Conservation (phyloP, 2,113 vertebrate species). For the Zapornia atra region DNA sequence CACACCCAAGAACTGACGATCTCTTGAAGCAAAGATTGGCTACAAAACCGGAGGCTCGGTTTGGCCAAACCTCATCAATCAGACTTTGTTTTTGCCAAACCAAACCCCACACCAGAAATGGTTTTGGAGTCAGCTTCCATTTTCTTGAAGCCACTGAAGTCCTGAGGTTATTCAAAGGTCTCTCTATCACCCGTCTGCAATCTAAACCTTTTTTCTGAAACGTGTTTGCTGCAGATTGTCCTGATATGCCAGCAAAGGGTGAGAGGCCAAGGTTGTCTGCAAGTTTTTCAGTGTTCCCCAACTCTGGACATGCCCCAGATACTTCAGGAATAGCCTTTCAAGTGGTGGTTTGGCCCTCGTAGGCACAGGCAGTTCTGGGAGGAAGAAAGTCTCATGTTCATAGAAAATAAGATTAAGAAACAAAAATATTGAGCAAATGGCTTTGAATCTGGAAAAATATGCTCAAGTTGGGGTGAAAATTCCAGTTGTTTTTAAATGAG, state of each 20-base stretch:
- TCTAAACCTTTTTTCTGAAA: constrained; percentile 30
- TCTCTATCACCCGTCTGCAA: constrained; percentile 6
- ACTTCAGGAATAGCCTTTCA: constrained; percentile 60
- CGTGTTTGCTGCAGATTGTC: not conserved
- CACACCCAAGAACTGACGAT: constrained; percentile 48
- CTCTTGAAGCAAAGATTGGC: constrained; percentile 44
- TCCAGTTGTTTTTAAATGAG: constrained; percentile 63
- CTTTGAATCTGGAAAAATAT: constrained; percentile 60
- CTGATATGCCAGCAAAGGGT: not conserved
- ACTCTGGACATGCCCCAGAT: constrained; percentile 6
- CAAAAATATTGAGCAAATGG: constrained; percentile 64
- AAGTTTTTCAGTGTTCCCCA: constrained; percentile 14
- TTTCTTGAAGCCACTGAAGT: constrained; percentile 32
- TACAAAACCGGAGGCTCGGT: constrained; percentile 3
- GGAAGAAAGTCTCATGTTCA: constrained; percentile 52
- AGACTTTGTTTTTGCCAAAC: constrained; percentile 67
- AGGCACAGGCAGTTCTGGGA: constrained; percentile 21
- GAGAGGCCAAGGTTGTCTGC: constrained; percentile 4
- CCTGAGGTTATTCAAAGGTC: constrained; percentile 61
- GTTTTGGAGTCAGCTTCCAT: constrained; percentile 44
- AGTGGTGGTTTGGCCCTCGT: constrained; percentile 52
- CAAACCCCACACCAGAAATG: constrained; percentile 54
- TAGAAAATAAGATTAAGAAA: constrained; percentile 68
- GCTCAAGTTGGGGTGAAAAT: constrained; percentile 62
- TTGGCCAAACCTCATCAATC: constrained; percentile 70